These are phyloP conservation scores for Buphagus erythrorhynchus DNA, from an alignment of 2,797 vertebrate species.

Conservation along the genomic window DNA sequence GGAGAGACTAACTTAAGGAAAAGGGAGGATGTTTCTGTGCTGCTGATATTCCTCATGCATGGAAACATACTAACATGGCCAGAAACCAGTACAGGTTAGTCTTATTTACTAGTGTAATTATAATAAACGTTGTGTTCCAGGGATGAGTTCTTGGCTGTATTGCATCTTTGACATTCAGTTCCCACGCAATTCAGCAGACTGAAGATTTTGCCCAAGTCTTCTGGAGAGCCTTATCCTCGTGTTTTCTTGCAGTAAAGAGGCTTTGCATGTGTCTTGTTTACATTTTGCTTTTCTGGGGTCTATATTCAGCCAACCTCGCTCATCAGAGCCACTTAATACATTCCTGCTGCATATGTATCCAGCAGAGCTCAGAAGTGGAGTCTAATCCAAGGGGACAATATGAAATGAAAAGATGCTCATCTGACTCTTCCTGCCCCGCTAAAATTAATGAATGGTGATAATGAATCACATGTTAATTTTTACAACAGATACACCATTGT, in stretches of 20 bases:
- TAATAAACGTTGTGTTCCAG: neutral
- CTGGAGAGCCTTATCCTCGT: neutral
- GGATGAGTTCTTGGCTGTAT: neutral
- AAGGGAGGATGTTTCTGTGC: neutral
- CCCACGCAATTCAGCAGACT: neutral
- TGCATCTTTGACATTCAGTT: neutral
- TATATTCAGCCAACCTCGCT: neutral
- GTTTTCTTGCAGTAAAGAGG: neutral
- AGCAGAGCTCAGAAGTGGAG: neutral
- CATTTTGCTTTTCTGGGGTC: neutral
- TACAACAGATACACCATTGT: neutral
- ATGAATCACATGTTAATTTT: neutral
- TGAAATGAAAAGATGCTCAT: neutral
- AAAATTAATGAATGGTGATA: neutral
- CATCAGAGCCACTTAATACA: neutral
- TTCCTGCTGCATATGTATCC: neutral
- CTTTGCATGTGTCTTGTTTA: neutral
- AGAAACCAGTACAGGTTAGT: neutral
- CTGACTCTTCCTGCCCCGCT: neutral
- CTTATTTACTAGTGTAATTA: slow-evolving; percentile 15
- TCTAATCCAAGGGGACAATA: neutral
- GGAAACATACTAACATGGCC: neutral
- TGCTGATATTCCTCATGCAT: neutral
- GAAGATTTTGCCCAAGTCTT: neutral
- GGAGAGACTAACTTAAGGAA: neutral